Evolutionary conservation across 2,888 invertebrate species (phyloP), one percentile per base, ranked within the genome.

Genomic region (Vannuccia rotundouncinata): DNA sequence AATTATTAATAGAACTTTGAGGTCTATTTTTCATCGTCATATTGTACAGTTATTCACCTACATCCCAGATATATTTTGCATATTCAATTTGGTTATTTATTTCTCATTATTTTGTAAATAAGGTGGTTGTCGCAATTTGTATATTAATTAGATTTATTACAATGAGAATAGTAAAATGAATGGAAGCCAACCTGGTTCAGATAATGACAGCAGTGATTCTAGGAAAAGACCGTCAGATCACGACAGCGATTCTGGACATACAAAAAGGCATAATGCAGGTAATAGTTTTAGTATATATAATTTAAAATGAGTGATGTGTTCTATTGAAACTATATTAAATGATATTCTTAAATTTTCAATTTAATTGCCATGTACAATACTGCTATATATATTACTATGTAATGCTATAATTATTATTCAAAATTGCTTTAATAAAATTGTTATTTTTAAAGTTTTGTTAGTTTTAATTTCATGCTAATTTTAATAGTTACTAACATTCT

Each of bases 151-250:
- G 45, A 45, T 45, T 45, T 45, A 17, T 45, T 45, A 45, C 17
- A 45, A 45, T 45, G 45, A 45, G 17, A 45, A 45, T 17, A 45
- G 45, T 73, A 28, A 73, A 73, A 73, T 73, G 74, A 73, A 73
- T 73, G 74, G 74, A 27, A 73, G 74, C n/a, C 74, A 73, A 73
- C 22, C 74, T 27, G 74, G 74, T 22, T 27, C 74, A 22, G 31
- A 30, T 25, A 29, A 25, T 76, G 29, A 30, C 31, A 74, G 74
- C 31, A 25, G 85, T 82, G 87, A 87, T 84, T 87, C 87, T 82
- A 84, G 87, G 83, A 87, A 87, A 86, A 84, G 87, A 83, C 87
- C 87, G 82, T 85, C 87, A 83, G 87, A 87, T 84, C 86, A 85
- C 82, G 87, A 87, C 83, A 83, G 84, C 83, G 87, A 87, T 82